These are phyloP conservation scores for Eilema sororculum DNA, from an alignment of 2,888 invertebrate genomes.

Conservation along the genomic window DNA sequence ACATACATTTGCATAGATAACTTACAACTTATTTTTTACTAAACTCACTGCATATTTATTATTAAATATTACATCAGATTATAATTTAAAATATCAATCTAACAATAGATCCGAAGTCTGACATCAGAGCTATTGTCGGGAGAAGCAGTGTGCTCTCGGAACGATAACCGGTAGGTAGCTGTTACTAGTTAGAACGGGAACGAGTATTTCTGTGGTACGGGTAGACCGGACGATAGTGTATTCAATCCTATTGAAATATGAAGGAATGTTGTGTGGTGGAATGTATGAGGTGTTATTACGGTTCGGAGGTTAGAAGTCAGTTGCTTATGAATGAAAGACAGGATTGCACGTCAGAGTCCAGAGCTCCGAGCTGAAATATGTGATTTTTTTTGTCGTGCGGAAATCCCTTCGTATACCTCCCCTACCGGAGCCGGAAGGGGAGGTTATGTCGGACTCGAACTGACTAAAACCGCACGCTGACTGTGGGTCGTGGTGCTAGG, in stretches of 20 bases:
- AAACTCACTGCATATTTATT: not conserved
- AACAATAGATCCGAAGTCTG: not conserved
- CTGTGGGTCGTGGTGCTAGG: too few relatives aligned
- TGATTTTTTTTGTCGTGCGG: too few relatives aligned
- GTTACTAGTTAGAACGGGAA: not conserved
- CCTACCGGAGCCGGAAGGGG: too few relatives aligned
- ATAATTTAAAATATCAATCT: not conserved
- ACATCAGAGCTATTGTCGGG: not conserved
- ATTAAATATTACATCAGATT: not conserved
- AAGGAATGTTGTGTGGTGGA: not conserved
- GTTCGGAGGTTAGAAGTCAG: not conserved
- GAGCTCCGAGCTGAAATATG: not conserved
- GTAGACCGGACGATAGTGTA: not conserved
- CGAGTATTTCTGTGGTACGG: not conserved
- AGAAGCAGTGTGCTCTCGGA: not conserved
- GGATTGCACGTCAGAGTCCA: too few relatives aligned
- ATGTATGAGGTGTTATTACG: not conserved
- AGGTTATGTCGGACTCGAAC: too few relatives aligned
- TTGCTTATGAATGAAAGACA: too few relatives aligned
- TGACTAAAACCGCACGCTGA: too few relatives aligned
- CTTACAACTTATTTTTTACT: not conserved
- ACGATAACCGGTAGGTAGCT: not conserved
- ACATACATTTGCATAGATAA: not conserved
- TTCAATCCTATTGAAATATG: not conserved
- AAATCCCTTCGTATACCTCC: too few relatives aligned